These are phyloP conservation scores for Pagetopsis macropterus DNA, from an alignment of 2,797 vertebrate species.

Conservation along the genomic window DNA sequence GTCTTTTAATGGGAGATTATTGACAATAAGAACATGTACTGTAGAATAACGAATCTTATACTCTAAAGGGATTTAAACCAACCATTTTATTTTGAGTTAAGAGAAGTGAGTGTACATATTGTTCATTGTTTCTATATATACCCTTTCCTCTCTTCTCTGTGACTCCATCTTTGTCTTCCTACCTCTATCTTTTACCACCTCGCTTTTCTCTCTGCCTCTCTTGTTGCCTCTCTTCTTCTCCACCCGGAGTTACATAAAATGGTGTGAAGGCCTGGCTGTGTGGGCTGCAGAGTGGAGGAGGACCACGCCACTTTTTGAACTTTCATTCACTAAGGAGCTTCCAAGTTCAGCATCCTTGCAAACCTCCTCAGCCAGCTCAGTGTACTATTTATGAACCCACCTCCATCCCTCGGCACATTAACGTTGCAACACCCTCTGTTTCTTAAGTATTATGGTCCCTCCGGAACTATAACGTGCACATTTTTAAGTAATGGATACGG, in stretches of 20 bases:
- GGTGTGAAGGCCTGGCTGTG: constrained; percentile 62
- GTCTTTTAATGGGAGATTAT: constrained; percentile 7
- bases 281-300: constrained; percentile 71
- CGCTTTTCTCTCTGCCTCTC: constrained; percentile 52
- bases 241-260: constrained; percentile 68
- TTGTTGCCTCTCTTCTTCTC: constrained; percentile 48
- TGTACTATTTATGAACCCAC: constrained; percentile 61
- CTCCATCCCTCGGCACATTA: constrained; percentile 48
- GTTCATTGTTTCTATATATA: constrained; percentile 49
- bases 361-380: constrained; percentile 59
- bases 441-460: constrained; percentile 43
- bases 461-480: constrained; percentile 26
- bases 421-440: constrained; percentile 35
- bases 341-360: constrained; percentile 61
- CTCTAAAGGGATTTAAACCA: neutral
- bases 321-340: constrained; percentile 73
- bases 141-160: constrained; percentile 35
- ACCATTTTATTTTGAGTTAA: constrained; percentile 11
- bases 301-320: constrained; percentile 67
- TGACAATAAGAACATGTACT: neutral
- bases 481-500: constrained; percentile 27
- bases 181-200: constrained; percentile 51
- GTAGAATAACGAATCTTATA: neutral
- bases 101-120: constrained; percentile 13
- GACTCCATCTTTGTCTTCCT: constrained; percentile 47